phyloP scores from a whole-genome alignment of 1,140 invertebrate genomes.

The Drosophila kanapiae region DNA sequence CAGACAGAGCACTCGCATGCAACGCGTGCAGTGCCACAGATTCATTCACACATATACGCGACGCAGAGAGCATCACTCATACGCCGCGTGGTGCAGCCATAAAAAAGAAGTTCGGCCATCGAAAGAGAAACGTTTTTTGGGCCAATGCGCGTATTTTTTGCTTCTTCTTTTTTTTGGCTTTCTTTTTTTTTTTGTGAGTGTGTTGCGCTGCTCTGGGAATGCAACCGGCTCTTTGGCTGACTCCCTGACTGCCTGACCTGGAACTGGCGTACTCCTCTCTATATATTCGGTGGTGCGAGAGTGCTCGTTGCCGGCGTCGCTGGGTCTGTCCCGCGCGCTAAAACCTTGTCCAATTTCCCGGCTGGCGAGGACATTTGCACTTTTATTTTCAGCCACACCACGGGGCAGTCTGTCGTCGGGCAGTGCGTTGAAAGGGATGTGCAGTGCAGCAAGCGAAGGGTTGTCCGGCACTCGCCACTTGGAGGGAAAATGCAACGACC shows the following conservation, averaged over 20 bases:
- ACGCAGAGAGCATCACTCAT: constrained; percentile 65
- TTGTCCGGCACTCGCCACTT: constrained; percentile 7
- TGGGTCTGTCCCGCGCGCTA: constrained; percentile 27
- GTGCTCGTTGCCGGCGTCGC: constrained; percentile 7
- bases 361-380: constrained; percentile 74
- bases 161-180: background rate
- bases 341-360: constrained; percentile 46
- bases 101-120: constrained; percentile 54
- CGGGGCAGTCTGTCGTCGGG: constrained; percentile 18
- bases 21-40: constrained; percentile 52
- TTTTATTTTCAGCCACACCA: constrained; percentile 72
- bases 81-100: constrained; percentile 58
- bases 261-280: constrained; percentile 5
- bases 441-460: background rate
- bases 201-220: constrained; percentile 15
- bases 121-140: constrained; percentile 55
- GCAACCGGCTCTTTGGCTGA: constrained; percentile 27
- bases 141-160: constrained; percentile 31
- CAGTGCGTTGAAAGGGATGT: constrained; percentile 14
- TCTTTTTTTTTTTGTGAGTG: constrained; percentile 5
- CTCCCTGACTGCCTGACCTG: constrained; percentile 42
- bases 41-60: constrained; percentile 32
- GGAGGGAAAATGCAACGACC: background rate
- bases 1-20: constrained; percentile 39
- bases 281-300: constrained; percentile 1